phyloP scores from a whole-genome alignment of 2,113 vertebrate species.

The Lophotis ruficrista region DNA sequence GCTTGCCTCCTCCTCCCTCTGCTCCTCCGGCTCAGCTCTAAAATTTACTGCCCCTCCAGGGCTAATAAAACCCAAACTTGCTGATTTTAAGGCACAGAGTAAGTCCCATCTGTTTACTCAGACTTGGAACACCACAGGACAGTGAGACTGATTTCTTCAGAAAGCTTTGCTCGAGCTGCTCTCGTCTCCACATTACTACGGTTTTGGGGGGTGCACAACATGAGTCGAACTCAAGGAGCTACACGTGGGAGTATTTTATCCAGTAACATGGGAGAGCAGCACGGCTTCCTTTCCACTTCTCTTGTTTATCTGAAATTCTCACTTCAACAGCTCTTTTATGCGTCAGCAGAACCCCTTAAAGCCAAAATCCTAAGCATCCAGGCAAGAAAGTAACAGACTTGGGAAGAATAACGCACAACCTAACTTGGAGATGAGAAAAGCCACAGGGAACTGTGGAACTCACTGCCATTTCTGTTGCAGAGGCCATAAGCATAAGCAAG shows the following conservation, averaged over 20 bases:
- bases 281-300: neutral
- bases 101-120: constrained; percentile 52
- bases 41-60: constrained; percentile 33
- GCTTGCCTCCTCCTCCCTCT: neutral
- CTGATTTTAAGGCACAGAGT: constrained; percentile 29
- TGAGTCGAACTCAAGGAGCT: neutral
- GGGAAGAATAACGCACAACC: neutral
- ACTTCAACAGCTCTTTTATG: neutral
- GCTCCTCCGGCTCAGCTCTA: neutral
- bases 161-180: neutral
- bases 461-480: neutral
- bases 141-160: neutral
- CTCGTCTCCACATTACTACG: neutral
- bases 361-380: neutral
- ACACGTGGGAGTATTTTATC: neutral
- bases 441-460: neutral
- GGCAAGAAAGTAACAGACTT: neutral
- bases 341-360: neutral
- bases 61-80: constrained; percentile 41
- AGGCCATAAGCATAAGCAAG: neutral
- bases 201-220: neutral
- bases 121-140: neutral
- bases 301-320: constrained; percentile 7
- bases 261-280: neutral
- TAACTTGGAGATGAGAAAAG: neutral